Percentiles rank a stretch among this genome's conserved stretches.
Evolutionary conservation across 2,888 invertebrate genomes (phyloP).

Genomic region (Trachelus stipa): DNA sequence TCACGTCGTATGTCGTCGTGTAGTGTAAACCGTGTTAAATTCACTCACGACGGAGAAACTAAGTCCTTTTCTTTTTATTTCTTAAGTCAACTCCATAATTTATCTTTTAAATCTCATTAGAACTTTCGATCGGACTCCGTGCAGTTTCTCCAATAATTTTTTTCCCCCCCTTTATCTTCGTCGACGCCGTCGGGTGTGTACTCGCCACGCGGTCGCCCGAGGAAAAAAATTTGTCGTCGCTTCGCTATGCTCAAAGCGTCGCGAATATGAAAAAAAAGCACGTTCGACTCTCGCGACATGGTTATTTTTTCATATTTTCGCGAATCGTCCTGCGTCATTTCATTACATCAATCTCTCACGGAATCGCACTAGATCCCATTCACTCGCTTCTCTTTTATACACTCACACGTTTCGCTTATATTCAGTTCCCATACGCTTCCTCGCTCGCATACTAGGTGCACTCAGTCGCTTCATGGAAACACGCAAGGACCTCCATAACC

Average conservation of each 20-base stretch:
- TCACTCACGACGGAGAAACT: not conserved
- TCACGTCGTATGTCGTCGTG: slow-evolving; percentile 18
- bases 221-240: not conserved
- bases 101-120: not conserved
- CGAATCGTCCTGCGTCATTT: not conserved
- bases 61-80: slow-evolving; percentile 14
- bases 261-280: not conserved
- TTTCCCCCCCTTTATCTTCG: not conserved
- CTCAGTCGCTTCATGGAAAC: not conserved
- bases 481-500: not conserved
- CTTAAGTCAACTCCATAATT: slow-evolving; percentile 18
- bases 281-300: not conserved
- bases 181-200: slow-evolving; percentile 6
- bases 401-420: not conserved
- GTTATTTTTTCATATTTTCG: not conserved
- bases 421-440: not conserved
- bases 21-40: not conserved
- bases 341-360: not conserved
- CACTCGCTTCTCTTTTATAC: not conserved
- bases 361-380: not conserved
- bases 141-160: not conserved
- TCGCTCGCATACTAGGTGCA: not conserved
- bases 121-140: not conserved
- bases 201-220: slow-evolving; percentile 9
- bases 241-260: not conserved